Percentiles rank a stretch among this genome's conserved stretches.
phyloP scores from a whole-genome alignment of 2,113 vertebrate genomes.

The Hippocampus abdominalis region DNA sequence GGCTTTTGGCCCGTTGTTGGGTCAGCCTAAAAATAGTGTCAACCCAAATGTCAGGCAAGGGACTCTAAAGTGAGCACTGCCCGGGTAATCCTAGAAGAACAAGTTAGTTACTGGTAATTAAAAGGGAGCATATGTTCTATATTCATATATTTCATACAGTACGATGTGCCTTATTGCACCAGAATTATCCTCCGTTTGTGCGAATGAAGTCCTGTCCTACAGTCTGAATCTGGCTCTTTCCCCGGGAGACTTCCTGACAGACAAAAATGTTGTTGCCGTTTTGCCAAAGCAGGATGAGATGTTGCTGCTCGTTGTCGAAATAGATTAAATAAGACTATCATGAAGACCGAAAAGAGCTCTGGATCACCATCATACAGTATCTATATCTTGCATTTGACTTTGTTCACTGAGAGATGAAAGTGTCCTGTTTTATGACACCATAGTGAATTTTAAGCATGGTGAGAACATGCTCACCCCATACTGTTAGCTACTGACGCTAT shows the following conservation, averaged over 20 bases:
- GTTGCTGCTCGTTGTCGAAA: background rate
- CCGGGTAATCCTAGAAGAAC: background rate
- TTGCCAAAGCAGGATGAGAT: background rate
- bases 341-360: background rate
- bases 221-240: background rate
- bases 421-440: background rate
- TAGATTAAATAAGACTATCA: background rate
- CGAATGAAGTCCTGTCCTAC: background rate
- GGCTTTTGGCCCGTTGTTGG: background rate
- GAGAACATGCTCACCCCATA: no score
- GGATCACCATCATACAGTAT: background rate
- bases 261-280: background rate
- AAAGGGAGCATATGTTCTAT: background rate
- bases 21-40: conserved; percentile 4
- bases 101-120: background rate
- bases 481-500: no score
- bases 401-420: background rate
- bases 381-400: background rate
- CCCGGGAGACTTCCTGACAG: background rate
- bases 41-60: background rate
- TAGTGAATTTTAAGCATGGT: no score
- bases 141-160: background rate
- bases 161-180: background rate
- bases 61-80: background rate
- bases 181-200: background rate